Evolutionary conservation across 2,888 invertebrate species (phyloP).

Genomic region (Athripsodes cinereus): DNA sequence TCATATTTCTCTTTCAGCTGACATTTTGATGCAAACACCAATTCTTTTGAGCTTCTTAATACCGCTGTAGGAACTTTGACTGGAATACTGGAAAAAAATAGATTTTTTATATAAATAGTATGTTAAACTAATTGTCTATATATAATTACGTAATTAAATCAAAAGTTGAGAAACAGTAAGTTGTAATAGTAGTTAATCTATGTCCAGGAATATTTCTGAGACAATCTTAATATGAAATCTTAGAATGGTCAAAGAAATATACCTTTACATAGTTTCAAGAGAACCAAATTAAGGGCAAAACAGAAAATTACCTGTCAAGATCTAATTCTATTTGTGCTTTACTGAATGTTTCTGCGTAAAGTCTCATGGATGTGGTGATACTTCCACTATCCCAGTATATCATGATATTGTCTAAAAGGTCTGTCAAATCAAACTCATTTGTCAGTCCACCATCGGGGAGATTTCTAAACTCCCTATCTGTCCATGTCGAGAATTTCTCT

Average conservation of each 20-base stretch:
- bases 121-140: too few relatives aligned
- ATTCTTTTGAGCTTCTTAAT: constrained; percentile 63
- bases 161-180: too few relatives aligned
- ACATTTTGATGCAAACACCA: constrained; percentile 54
- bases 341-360: constrained; percentile 43
- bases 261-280: too few relatives aligned
- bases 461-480: constrained; percentile 42
- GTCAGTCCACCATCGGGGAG: constrained; percentile 55
- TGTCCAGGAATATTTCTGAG: too few relatives aligned
- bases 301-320: constrained; percentile 39
- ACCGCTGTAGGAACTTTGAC: constrained; percentile 65
- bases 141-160: too few relatives aligned
- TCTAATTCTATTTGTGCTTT: constrained; percentile 24
- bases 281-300: background rate
- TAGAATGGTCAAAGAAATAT: too few relatives aligned
- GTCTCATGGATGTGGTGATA: constrained; percentile 62
- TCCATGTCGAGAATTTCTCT: constrained; percentile 68
- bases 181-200: too few relatives aligned
- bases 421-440: constrained; percentile 52
- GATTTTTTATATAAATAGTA: too few relatives aligned
- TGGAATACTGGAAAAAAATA: constrained; percentile 52
- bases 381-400: constrained; percentile 70
- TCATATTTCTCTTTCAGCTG: constrained; percentile 55
- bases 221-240: too few relatives aligned
- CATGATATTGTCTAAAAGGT: constrained; percentile 71